Evolutionary conservation across 2,113 vertebrate genomes (phyloP).

Genomic region (Dendropsophus ebraccatus): DNA sequence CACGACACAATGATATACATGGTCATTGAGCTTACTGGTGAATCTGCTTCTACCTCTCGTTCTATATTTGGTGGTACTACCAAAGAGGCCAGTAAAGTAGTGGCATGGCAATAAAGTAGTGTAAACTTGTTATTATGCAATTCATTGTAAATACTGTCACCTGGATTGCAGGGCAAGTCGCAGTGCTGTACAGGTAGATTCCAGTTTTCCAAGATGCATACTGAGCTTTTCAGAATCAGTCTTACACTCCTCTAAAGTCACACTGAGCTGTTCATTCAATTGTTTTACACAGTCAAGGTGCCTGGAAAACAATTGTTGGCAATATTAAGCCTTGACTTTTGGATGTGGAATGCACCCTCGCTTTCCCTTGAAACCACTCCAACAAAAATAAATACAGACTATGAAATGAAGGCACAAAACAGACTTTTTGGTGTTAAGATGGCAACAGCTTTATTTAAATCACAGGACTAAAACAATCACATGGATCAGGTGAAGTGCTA

Average conservation of each 20-base stretch:
- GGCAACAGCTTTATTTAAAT: no score
- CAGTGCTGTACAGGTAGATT: conserved; percentile 81
- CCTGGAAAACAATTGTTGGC: conserved; percentile 65
- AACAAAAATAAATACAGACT: no score
- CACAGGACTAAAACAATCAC: no score
- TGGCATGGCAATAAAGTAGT: not conserved
- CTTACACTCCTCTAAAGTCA: conserved; percentile 79
- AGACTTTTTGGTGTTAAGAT: no score
- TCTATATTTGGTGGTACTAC: not conserved
- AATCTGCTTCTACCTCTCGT: not conserved
- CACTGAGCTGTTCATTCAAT: conserved; percentile 80
- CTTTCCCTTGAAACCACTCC: no score
- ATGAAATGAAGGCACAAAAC: no score
- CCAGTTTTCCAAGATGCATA: conserved; percentile 75
- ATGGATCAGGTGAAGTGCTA: no score
- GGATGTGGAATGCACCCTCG: no score
- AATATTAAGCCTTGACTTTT: not conserved
- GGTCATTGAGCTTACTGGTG: no score
- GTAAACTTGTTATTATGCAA: not conserved
- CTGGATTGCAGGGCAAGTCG: conserved; percentile 81
- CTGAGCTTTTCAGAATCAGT: conserved; percentile 78
- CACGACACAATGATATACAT: no score
- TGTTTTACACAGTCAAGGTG: conserved; percentile 78
- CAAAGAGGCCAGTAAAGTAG: not conserved
- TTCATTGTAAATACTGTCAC: conserved; percentile 64